Conservation (phyloP, 2,113 vertebrate species). For the Perca schrenkii region DNA sequence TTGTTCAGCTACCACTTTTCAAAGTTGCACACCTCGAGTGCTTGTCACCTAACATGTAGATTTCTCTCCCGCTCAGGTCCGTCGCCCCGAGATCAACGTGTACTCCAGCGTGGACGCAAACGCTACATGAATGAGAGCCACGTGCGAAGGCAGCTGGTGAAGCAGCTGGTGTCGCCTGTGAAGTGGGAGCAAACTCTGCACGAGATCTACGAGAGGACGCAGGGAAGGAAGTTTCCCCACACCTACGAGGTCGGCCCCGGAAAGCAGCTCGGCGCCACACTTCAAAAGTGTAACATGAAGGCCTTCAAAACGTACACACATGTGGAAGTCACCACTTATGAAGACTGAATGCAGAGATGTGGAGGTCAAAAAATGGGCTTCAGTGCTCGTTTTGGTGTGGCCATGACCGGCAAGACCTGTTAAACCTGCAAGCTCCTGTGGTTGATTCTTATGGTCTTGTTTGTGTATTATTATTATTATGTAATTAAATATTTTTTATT, state of each 20-base stretch:
- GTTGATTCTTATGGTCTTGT: conserved; percentile 4
- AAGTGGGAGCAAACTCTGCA: conserved; percentile 97
- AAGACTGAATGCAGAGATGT: conserved; percentile 24
- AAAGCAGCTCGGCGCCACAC: conserved; percentile 89
- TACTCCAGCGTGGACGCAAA: conserved; percentile 90
- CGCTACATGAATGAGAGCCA: conserved; percentile 87
- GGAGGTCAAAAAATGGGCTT: neutral
- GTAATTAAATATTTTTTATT: conserved; percentile 50
- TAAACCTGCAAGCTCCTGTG: conserved; percentile 23
- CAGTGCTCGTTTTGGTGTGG: neutral
- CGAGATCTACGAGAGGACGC: conserved; percentile 87
- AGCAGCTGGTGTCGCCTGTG: conserved; percentile 92
- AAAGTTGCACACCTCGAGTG: too few species aligned
- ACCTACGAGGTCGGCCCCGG: conserved; percentile 94
- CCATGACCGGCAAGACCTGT: neutral
- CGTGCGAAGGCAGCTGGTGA: conserved; percentile 85
- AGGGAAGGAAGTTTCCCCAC: conserved; percentile 87
- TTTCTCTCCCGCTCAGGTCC: conserved; percentile 68
- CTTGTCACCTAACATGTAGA: neutral
- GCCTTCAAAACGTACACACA: conserved; percentile 88
- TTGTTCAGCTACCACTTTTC: neutral
- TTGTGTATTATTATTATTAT: neutral
- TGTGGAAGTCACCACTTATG: conserved; percentile 74
- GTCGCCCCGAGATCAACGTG: conserved; percentile 88
- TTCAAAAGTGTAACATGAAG: conserved; percentile 92